Conservation (phyloP, 1,140 invertebrate species). For the Oryctes rhinoceros region DNA sequence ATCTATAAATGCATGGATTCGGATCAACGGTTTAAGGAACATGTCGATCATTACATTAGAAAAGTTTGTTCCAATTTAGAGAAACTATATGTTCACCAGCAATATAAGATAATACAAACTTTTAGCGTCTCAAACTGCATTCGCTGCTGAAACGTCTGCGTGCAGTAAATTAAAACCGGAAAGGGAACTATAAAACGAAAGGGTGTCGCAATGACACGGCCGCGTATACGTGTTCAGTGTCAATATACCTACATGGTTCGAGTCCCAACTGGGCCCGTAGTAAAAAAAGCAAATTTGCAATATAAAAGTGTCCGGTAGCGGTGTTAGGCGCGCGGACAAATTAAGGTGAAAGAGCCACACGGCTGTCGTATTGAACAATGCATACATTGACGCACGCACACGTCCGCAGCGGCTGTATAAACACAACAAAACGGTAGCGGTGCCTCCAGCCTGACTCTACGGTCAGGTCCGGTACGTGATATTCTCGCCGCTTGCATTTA, state of each 20-base stretch:
- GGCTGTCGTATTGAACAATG: neutral
- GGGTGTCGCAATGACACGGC: neutral
- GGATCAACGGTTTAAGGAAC: too few species aligned
- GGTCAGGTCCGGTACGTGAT: constrained; percentile 18
- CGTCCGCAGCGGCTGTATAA: neutral
- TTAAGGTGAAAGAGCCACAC: neutral
- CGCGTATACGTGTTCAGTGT: neutral
- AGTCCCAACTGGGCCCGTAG: constrained; percentile 8
- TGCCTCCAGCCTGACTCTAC: neutral
- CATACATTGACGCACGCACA: constrained; percentile 28
- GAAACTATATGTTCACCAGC: too few species aligned
- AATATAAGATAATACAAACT: too few species aligned
- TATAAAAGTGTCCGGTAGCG: constrained; percentile 10
- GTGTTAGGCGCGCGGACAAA: neutral
- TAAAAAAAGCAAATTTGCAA: constrained; percentile 28
- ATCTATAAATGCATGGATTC: too few species aligned
- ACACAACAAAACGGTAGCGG: constrained; percentile 4
- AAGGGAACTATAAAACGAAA: neutral
- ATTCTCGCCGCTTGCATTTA: constrained; percentile 4
- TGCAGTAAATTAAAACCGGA: neutral
- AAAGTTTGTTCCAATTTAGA: too few species aligned
- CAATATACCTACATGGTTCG: neutral
- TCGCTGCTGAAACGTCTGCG: neutral
- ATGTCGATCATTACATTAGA: too few species aligned
- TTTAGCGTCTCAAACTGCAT: too few species aligned